Base-by-base conservation (phyloP, 2,888 invertebrate genomes). In the Copidosoma aretas region DNA sequence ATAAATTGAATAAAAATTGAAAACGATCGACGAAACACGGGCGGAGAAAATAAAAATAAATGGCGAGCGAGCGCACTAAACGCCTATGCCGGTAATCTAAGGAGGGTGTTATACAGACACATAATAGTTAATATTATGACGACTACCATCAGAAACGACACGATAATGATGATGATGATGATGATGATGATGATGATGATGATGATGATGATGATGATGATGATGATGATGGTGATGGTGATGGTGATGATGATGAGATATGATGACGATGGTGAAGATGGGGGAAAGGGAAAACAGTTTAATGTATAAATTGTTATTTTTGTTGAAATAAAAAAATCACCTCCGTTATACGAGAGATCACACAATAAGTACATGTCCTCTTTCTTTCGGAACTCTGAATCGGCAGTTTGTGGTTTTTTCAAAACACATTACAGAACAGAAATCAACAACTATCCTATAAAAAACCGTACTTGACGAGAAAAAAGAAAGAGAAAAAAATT, bases 261-360 rank as follows among this genome's bases (percentile, higher is more conserved):
- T 10, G 49, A 49, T n/a, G 19, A 49, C 15, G 19, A 49, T 4
- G 19, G 19, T 10, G 19, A 49, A n/a, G 53, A 63, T 25, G 5
- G 46, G 22, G 21, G 25, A 39, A 60, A 51, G 24, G 21, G 51
- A 73, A 80, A 80, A 81, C 81, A 82, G 82, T 82, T 83, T 79
- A 81, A 82, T 83, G 82, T 83, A n/a, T n/a, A 83, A 83, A 84
- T 83, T 84, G 83, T 84, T 84, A 84, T 84, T 83, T 84, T 84
- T 84, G 83, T 84, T 84, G 84, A 83, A 84, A 84, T 84, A 84
- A 84, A 71, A 46, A 46, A 46, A 46, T 82, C 82, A 84, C 79
- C 82, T 82, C 80, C 81, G 83, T 83, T 83, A 82, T 77, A 73
- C 76, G 71, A 52, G 24, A 54, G 24, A 54, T 21, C 19, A 22